A percentile compares a stretch with the other conserved stretches of the same genome.
phyloP scores from a whole-genome alignment of 2,888 invertebrate genomes.

The Drosophila engyochracea region DNA sequence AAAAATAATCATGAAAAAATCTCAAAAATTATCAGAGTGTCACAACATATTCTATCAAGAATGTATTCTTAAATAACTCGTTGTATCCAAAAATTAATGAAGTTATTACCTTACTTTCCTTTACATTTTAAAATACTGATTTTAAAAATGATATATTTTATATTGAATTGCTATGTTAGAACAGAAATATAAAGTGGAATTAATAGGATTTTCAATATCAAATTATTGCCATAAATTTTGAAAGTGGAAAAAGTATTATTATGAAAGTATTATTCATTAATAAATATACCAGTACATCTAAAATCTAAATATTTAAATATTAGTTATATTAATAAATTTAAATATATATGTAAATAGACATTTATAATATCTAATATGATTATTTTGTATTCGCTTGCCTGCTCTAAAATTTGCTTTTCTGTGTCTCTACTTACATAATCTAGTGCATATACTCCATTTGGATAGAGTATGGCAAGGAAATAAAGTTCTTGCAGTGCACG shows the following conservation, averaged over 20 bases:
- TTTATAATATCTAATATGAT: not conserved
- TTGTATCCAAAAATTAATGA: not conserved
- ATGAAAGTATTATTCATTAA: not conserved
- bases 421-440: not conserved
- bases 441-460: not conserved
- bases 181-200: not conserved
- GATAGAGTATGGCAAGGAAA: slow-evolving; percentile 29
- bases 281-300: not conserved
- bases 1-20: not conserved
- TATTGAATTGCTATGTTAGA: not conserved
- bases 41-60: not conserved
- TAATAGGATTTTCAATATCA: not conserved
- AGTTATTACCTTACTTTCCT: fast-evolving
- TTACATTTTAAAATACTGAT: not conserved
- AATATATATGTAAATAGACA: not conserved
- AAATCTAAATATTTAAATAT: not conserved
- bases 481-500: slow-evolving; percentile 59
- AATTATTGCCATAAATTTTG: not conserved
- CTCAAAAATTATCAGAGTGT: not conserved
- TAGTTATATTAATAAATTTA: not conserved
- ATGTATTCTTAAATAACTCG: not conserved
- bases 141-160: not conserved
- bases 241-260: not conserved
- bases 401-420: not conserved
- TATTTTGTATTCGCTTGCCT: not conserved